Percentiles rank a stretch among this genome's conserved stretches.
Conservation (phyloP, 1,140 invertebrate species). For the Mactra quadrangularis region DNA sequence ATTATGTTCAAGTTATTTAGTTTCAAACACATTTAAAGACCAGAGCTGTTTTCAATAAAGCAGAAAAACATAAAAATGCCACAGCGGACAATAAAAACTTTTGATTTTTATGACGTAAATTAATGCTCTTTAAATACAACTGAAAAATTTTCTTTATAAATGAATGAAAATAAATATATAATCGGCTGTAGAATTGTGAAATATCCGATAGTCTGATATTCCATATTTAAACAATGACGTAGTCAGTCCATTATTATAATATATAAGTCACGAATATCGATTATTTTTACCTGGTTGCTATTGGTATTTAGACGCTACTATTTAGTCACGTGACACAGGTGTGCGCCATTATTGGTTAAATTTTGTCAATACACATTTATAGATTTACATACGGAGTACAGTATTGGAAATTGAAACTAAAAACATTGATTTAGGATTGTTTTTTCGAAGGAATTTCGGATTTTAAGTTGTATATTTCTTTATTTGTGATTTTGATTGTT, state of each 20-base stretch:
- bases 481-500: no score
- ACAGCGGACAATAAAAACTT: no score
- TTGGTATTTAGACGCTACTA: slow-evolving; percentile 26
- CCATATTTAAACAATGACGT: neutral
- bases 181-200: neutral
- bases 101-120: no score
- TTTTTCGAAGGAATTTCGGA: neutral
- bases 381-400: neutral
- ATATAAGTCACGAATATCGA: neutral
- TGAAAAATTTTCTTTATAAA: no score
- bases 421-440: neutral
- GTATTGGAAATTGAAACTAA: neutral
- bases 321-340: slow-evolving; percentile 16
- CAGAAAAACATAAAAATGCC: no score
- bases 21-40: no score
- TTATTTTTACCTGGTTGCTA: slow-evolving; percentile 44
- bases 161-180: no score
- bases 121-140: no score
- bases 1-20: no score
- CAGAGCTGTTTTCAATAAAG: no score
- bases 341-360: slow-evolving; percentile 22
- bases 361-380: slow-evolving; percentile 11
- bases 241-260: neutral
- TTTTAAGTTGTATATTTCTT: neutral
- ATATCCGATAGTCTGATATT: neutral